Evolutionary conservation across 2,797 vertebrate genomes (phyloP).

Genomic region (Luscinia luscinia): DNA sequence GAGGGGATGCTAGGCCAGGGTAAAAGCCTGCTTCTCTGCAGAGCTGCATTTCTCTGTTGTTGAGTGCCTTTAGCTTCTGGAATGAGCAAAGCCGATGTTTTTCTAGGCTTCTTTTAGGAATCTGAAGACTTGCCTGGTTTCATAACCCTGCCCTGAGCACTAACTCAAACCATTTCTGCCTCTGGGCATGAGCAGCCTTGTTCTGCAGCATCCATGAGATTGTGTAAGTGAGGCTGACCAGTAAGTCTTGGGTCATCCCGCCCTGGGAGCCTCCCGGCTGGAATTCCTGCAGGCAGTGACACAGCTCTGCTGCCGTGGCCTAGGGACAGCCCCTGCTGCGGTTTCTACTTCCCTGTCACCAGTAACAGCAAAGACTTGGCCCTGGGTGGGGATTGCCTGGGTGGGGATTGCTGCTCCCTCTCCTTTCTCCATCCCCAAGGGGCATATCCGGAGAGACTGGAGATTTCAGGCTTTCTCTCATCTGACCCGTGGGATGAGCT

Average conservation of each 20-base stretch:
- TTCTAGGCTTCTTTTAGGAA: background rate
- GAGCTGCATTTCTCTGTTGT: background rate
- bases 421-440: background rate
- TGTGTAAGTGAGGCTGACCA: background rate
- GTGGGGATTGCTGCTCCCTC: background rate
- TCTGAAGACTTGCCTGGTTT: background rate
- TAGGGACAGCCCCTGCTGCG: background rate
- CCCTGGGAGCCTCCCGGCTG: background rate
- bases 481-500: background rate
- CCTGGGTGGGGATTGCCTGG: background rate
- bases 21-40: background rate
- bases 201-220: background rate
- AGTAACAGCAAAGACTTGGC: background rate
- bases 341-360: background rate
- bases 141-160: background rate
- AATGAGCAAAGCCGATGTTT: background rate
- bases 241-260: background rate
- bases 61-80: background rate
- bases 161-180: background rate
- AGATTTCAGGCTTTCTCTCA: background rate
- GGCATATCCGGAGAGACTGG: accelerated
- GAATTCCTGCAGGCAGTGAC: background rate
- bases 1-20: background rate
- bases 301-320: accelerated
- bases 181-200: background rate